phyloP scores from a whole-genome alignment of 1,140 invertebrate species.

The Hypsibius dujardini region DNA sequence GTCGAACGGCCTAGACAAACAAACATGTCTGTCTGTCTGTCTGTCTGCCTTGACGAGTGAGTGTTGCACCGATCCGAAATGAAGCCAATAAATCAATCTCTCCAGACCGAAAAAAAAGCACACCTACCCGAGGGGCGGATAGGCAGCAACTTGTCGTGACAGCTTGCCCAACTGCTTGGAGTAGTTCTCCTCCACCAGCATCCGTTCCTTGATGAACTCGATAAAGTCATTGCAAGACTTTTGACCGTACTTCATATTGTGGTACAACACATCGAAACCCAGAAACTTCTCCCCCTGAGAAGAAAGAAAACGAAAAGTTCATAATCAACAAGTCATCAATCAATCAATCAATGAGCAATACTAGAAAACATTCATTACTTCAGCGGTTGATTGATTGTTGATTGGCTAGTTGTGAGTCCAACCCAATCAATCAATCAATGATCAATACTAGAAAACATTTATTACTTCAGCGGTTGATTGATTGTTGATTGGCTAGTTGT shows the following conservation, averaged over 20 bases:
- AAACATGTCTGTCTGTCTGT: too few relatives aligned
- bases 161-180: conserved; percentile 45
- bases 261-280: conserved; percentile 87
- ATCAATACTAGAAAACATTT: not conserved
- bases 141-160: conserved; percentile 33
- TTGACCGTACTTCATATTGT: conserved; percentile 93
- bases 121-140: conserved; percentile 32
- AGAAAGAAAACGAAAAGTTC: conserved; percentile 22
- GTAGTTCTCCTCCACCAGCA: conserved; percentile 66
- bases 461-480: too few relatives aligned
- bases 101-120: not conserved
- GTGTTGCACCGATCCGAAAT: too few relatives aligned
- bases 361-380: not conserved
- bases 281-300: conserved; percentile 57
- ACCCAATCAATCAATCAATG: not conserved
- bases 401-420: too few relatives aligned
- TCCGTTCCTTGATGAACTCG: conserved; percentile 78
- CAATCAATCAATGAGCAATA: not conserved
- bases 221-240: conserved; percentile 81
- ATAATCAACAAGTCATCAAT: conserved; percentile 17
- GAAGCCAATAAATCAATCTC: too few relatives aligned
- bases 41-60: too few relatives aligned
- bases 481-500: too few relatives aligned
- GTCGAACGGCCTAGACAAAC: too few relatives aligned
- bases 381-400: too few relatives aligned